Base-by-base conservation (phyloP, 2,888 invertebrate genomes). In the Ormyrus thymus region DNA sequence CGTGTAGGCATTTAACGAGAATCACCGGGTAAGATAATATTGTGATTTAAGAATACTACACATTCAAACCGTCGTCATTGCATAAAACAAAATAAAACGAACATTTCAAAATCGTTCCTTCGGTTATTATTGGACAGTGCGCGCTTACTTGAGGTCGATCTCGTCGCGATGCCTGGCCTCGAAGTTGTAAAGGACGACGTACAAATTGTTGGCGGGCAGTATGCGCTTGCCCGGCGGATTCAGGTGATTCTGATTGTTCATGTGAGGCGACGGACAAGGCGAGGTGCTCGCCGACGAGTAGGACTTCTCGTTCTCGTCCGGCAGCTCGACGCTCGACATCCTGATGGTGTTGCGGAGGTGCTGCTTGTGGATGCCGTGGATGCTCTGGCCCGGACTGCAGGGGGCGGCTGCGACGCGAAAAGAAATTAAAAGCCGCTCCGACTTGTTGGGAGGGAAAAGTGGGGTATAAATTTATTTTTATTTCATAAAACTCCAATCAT, bases 161-260 rank as follows among this genome's bases (percentile, higher is more conserved):
- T 98, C 98, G 89, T 98, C 98, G 75, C 95, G 95, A 90, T 98
- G 98, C 78, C 98, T 93, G 0, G 97, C 96, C 87, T 97, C 96
- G 91, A 98, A 98, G 91, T 98, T 97, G 92, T 98, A 98, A 61
- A 98, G 92, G 68, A 97, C 97, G 79, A 98, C 98, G 91, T 97
- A 98, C 53, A 97, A 92, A 89, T 97, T 97, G 79, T 97, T 97
- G 45, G 97, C 97, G 79, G 97, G 92, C 61, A 97, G 92, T 1
- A 89, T 88, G 4, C 90, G 87, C 75, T 90, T 90, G 4, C 89
- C 88, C 9, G 87, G 82, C 45, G 86, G 87, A 78, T 29, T 29
- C 29, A 29, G 4, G 29, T 29, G 29, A 29, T 29, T 29, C 75
- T 89, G 89, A 77, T 88, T 89, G 78, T 87, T 87, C 77, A 91